phyloP scores from a whole-genome alignment of 2,113 vertebrate species.

The Paramisgurnus dabryanus region DNA sequence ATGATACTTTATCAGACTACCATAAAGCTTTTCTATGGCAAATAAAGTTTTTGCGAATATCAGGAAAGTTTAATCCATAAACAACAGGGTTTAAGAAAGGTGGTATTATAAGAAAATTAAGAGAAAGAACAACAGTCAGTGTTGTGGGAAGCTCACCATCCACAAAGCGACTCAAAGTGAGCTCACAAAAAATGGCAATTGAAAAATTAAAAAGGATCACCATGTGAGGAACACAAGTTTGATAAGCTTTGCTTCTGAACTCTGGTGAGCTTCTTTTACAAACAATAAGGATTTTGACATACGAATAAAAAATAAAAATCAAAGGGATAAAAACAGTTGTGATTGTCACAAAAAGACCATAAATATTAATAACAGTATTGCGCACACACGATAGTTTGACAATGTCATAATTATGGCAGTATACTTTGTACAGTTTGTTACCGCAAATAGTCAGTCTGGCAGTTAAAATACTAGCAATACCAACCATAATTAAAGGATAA shows the following conservation, averaged over 20 bases:
- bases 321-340: constrained; percentile 42
- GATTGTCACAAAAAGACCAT: constrained; percentile 38
- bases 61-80: constrained; percentile 35
- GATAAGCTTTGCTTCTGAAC: constrained; percentile 33
- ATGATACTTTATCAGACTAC: background rate
- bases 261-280: constrained; percentile 35
- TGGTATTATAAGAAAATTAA: constrained; percentile 52
- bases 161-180: constrained; percentile 55
- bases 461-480: constrained; percentile 53
- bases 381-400: constrained; percentile 61
- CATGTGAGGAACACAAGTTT: constrained; percentile 39
- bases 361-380: background rate
- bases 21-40: background rate
- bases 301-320: constrained; percentile 41
- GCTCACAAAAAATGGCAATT: constrained; percentile 63
- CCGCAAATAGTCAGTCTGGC: constrained; percentile 60
- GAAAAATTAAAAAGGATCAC: constrained; percentile 33
- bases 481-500: constrained; percentile 53
- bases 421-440: constrained; percentile 64
- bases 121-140: constrained; percentile 53
- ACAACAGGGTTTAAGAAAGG: constrained; percentile 37
- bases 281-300: constrained; percentile 34
- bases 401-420: constrained; percentile 68
- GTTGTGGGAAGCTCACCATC: constrained; percentile 51
- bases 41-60: constrained; percentile 29